A percentile compares a stretch with the other conserved stretches of the same genome.
phyloP scores from a whole-genome alignment of 2,888 invertebrate genomes.

The Phymatocera aterrima region DNA sequence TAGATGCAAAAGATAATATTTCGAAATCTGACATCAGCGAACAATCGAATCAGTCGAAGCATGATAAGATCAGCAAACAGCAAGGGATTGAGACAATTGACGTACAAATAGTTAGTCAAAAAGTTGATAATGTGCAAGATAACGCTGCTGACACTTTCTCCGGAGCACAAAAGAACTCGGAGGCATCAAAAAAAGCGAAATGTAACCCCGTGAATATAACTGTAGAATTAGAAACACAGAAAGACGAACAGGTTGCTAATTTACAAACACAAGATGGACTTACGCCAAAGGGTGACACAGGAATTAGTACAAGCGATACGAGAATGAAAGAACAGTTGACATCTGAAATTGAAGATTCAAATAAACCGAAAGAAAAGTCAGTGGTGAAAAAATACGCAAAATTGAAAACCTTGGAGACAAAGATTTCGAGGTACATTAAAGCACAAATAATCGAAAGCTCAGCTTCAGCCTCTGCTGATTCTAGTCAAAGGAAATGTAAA shows the following conservation, averaged over 20 bases:
- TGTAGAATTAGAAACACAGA: neutral
- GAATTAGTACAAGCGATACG: neutral
- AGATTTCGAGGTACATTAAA: conserved; percentile 53
- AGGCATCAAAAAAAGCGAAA: neutral
- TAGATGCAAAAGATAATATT: neutral
- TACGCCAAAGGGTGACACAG: neutral
- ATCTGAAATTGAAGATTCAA: neutral
- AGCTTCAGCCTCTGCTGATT: conserved; percentile 24
- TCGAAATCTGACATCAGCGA: neutral
- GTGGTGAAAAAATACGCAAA: conserved; percentile 65
- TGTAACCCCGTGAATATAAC: neutral
- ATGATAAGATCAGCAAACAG: neutral
- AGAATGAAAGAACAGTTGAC: neutral
- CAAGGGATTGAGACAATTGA: neutral
- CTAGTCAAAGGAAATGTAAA: conserved; percentile 48
- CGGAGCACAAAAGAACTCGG: neutral
- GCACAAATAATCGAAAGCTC: neutral
- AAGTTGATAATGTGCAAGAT: neutral
- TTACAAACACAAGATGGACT: neutral
- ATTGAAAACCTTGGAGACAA: conserved; percentile 64
- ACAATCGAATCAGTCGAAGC: neutral
- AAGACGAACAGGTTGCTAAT: neutral
- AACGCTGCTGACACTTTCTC: neutral
- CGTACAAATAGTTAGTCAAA: neutral
- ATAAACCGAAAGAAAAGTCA: conserved; percentile 52